Base-by-base conservation (phyloP, 2,113 vertebrate genomes). In the Mungos mungo region DNA sequence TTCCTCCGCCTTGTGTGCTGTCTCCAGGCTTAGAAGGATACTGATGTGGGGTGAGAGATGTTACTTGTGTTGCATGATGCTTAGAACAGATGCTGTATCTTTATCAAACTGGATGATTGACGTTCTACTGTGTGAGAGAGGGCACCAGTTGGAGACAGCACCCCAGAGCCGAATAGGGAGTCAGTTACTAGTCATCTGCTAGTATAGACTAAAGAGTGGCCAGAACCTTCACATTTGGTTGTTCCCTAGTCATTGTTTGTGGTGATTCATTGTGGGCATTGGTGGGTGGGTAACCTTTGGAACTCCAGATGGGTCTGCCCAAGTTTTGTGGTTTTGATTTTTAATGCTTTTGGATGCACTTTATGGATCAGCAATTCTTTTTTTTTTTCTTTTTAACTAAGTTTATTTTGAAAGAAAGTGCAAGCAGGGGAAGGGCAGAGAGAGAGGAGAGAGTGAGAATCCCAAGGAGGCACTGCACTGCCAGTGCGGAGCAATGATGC, bases 241-340 rank as follows among this genome's bases (percentile, higher is more conserved):
- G n/a, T 63, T 52, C 15, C 31, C 29, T 11, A 10, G n/a, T 81
- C 29, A 3, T 47, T 65, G 74, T 47, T 88, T 57, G 6, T 63
- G 41, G 25, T 52, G 45, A 72, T 35, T 92, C 29, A 35, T 57
- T 76, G 18, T 65, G 38, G 63, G 50, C 35, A n/a, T 66, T 5
- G 1, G 52, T n/a, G 60, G 41, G 74, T 11, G 12, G n/a, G 38
- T 79, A n/a, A 15, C 82, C 74, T 94, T 90, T 45, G 38, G 80
- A 95, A 63, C 33, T 88, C 47, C 33, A 12, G 81, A 1, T 52
- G 60, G 69, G 27, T 79, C 72, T 91, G 25, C 72, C 50, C 21
- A 38, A 27, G 29, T 79, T 81, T 60, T 68, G 77, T 88, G 92
- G n/a, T 94, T 93, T 86, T 69, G 83, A 84, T 60, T 88, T 77